These are phyloP conservation scores for Scarus forsteni DNA, from an alignment of 2,797 vertebrate genomes.

Conservation along the genomic window DNA sequence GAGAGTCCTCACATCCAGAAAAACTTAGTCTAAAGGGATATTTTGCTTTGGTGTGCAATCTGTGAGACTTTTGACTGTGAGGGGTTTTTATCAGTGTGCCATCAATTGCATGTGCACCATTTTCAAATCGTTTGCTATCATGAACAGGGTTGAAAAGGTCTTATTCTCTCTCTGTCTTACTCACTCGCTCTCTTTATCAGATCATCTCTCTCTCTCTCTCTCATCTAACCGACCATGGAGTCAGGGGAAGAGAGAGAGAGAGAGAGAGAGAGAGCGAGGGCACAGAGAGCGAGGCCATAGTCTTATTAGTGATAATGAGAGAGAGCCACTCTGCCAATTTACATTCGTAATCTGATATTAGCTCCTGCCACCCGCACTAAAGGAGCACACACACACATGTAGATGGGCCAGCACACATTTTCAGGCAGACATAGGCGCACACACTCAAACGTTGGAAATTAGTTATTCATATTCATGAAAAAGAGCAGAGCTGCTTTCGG, in stretches of 20 bases:
- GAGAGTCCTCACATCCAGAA: background rate
- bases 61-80: background rate
- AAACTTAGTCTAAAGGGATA: slow-evolving; percentile 5
- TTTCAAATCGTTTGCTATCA: slow-evolving; percentile 52
- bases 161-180: slow-evolving; percentile 12
- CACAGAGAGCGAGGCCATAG: slow-evolving; percentile 74
- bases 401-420: slow-evolving; percentile 30
- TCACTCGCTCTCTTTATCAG: slow-evolving; percentile 25
- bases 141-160: slow-evolving; percentile 29
- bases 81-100: slow-evolving; percentile 22
- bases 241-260: slow-evolving; percentile 13
- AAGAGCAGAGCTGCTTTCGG: slow-evolving; percentile 53
- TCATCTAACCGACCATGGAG: slow-evolving; percentile 61
- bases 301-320: slow-evolving; percentile 87
- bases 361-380: slow-evolving; percentile 74
- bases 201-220: slow-evolving; percentile 48
- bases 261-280: slow-evolving; percentile 34
- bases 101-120: slow-evolving; percentile 38
- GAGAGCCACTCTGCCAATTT: slow-evolving; percentile 84
- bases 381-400: slow-evolving; percentile 34
- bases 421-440: slow-evolving; percentile 29
- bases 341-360: slow-evolving; percentile 88
- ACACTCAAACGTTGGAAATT: slow-evolving; percentile 49
- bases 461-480: slow-evolving; percentile 64
- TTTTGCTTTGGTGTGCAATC: background rate